phyloP scores from a whole-genome alignment of 2,113 vertebrate species.

The Mormyrus lacerda region DNA sequence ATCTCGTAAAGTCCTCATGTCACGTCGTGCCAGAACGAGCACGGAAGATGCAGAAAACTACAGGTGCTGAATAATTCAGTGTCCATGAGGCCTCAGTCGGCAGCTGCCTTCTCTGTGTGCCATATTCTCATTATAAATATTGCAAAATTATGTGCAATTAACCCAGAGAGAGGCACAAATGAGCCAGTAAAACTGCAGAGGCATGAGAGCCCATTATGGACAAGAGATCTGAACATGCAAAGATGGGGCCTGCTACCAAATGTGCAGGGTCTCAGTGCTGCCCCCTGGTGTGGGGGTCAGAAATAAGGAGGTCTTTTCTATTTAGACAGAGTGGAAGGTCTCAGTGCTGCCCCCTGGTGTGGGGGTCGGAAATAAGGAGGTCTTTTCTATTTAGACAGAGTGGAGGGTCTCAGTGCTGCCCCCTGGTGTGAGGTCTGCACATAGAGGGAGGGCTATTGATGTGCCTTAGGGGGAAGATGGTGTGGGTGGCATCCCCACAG shows the following conservation, averaged over 20 bases:
- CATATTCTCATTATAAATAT: constrained; percentile 20
- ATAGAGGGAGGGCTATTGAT: background rate
- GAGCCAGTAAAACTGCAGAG: background rate
- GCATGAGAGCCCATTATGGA: background rate
- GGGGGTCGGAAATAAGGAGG: background rate
- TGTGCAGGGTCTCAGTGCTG: background rate
- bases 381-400: background rate
- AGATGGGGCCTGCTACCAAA: background rate
- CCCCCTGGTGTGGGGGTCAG: background rate
- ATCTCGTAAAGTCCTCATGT: background rate
- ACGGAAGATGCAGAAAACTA: background rate
- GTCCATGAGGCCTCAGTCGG: constrained; percentile 21
- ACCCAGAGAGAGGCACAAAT: background rate
- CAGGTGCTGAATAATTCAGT: constrained; percentile 30
- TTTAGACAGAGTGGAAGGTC: background rate
- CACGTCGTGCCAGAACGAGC: background rate
- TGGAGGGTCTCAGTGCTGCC: background rate
- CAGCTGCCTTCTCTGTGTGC: background rate
- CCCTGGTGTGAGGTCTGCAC: background rate
- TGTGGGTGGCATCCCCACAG: background rate
- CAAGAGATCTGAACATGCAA: background rate
- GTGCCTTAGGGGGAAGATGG: background rate
- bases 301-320: background rate
- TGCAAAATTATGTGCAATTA: constrained; percentile 18
- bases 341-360: background rate